Evolutionary conservation across 2,797 vertebrate genomes (phyloP), one percentile per base, ranked within the genome.

Genomic region (Gymnoscopelus microlampas): DNA sequence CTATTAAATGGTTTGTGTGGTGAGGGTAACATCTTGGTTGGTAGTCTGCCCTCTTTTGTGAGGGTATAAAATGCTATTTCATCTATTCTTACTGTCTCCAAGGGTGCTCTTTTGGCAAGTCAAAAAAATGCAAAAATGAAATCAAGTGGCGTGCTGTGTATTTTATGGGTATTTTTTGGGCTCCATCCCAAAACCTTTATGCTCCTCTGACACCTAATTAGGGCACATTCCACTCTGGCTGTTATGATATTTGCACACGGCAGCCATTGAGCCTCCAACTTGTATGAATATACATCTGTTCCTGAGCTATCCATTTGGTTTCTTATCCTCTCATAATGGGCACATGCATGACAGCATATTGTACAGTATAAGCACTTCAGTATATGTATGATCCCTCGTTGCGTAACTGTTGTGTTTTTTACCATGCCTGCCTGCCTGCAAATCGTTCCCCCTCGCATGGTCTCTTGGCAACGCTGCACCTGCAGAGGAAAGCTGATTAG

Each of bases 391-490:
- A 80, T 74, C 70, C 68, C 78, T 82, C 78, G 77, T 86, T 88
- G 78, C 68, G 66, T 73, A n/a, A 73, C 78, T 73, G 60, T 63
- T 35, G 76, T 63, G 70, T 75, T 72, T 74, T 79, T 79, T 76
- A 49, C 79, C 67, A 39, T 44, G 26, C 11, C 19, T 32, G 74
- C 62, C 67, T 71, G 70, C 77, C 53, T 66, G 72, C 59, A 78
- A 80, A 87, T 86, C 81, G 80, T 89, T 84, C 76, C 60, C 70
- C 60, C 71, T 63, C 49, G 9, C 55, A 65, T 49, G 26, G 90
- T 93, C 81, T 88, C 94, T 83, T 88, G 81, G 91, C 89, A 93
- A 93, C 91, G 12, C 60, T 54, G 77, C 80, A 81, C 79, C 87
- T 88, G 83, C 85, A 76, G 77, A 77, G 86, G 82, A 73, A 79